phyloP scores from a whole-genome alignment of 2,113 vertebrate genomes.

The Elanus axillaris region DNA sequence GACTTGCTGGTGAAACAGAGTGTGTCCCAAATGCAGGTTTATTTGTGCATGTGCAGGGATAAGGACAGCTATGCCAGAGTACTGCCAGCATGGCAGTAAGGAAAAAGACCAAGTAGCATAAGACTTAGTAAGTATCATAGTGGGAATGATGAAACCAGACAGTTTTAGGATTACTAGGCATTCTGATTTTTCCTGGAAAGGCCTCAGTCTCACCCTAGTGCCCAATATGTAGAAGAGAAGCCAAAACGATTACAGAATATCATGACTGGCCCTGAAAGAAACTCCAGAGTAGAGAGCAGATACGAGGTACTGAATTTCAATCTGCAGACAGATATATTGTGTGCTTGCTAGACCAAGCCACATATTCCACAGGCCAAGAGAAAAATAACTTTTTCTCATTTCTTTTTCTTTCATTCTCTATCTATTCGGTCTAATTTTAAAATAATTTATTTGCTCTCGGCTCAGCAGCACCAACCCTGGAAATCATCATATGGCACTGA shows the following conservation, averaged over 20 bases:
- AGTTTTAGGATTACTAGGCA: neutral
- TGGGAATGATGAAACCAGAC: neutral
- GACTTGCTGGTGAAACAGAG: neutral
- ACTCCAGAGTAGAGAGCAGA: neutral
- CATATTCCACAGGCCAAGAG: neutral
- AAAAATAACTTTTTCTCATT: neutral
- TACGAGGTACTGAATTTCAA: neutral
- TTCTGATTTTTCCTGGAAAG: neutral
- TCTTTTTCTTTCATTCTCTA: neutral
- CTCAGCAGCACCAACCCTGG: neutral
- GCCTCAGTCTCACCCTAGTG: neutral
- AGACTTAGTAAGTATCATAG: neutral
- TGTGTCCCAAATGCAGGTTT: fast-evolving
- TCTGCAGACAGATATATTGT: neutral
- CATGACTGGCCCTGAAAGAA: neutral
- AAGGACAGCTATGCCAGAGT: neutral
- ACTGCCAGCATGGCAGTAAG: neutral
- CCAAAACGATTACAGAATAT: neutral
- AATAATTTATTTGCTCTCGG: slow-evolving; percentile 11
- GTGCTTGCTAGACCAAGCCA: neutral
- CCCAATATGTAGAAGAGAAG: neutral
- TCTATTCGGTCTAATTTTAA: slow-evolving; percentile 3
- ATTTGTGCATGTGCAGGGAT: neutral
- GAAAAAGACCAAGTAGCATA: neutral
- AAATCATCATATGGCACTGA: neutral